Conservation (phyloP, 1,140 invertebrate species). For the Tachypleus tridentatus region DNA sequence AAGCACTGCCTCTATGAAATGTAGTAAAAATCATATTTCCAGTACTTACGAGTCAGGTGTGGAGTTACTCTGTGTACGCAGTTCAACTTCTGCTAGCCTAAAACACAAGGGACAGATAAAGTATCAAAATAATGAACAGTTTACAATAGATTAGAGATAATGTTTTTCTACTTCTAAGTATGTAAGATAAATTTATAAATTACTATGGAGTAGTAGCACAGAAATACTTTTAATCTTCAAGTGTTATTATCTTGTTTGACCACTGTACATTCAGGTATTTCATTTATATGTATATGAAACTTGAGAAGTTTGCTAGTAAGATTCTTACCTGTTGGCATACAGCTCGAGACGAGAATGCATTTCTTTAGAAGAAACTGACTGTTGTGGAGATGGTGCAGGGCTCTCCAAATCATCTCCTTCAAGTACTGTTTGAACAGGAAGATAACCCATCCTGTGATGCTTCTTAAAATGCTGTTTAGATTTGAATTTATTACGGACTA, state of each 20-base stretch:
- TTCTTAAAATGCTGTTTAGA: constrained; percentile 94
- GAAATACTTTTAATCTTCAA: neutral
- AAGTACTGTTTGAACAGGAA: constrained; percentile 89
- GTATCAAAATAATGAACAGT: neutral
- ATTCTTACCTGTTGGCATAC: constrained; percentile 53
- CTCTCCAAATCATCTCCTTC: constrained; percentile 83
- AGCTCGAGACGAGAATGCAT: constrained; percentile 88
- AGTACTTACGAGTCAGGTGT: constrained; percentile 59
- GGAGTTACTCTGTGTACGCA: constrained; percentile 55
- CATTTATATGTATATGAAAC: too few relatives aligned
- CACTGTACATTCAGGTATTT: too few relatives aligned
- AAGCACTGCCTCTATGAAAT: too few relatives aligned
- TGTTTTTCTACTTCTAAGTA: too few relatives aligned
- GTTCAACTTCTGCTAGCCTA: constrained; percentile 79
- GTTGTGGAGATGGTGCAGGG: constrained; percentile 58
- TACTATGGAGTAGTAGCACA: neutral
- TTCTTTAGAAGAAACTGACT: constrained; percentile 51
- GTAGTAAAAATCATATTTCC: too few relatives aligned
- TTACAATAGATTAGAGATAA: neutral
- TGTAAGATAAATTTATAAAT: too few relatives aligned
- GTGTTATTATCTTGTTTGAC: neutral
- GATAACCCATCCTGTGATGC: constrained; percentile 87
- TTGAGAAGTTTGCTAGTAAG: too few relatives aligned
- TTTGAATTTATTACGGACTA: constrained; percentile 96
- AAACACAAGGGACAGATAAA: neutral